Evolutionary conservation across 2,888 invertebrate genomes (phyloP).

Genomic region (Epiperipatus broadwayi): DNA sequence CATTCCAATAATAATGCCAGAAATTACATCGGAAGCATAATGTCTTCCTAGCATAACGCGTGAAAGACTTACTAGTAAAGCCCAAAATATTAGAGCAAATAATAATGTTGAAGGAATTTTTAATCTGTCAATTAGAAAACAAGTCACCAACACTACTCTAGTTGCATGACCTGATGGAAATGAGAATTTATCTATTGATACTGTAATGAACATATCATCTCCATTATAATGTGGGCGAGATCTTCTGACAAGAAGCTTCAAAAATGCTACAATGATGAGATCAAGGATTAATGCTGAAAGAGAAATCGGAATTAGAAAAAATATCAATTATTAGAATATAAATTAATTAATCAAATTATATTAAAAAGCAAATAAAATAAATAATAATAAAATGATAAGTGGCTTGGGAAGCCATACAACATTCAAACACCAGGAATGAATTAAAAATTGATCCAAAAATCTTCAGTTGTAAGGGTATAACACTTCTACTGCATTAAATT

Average conservation of each 20-base stretch:
- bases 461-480: no score
- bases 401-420: no score
- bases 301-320: constrained; percentile 20
- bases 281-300: constrained; percentile 58
- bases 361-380: no score
- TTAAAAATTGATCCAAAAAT: no score
- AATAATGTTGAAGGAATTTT: constrained; percentile 33
- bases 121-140: constrained; percentile 42
- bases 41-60: constrained; percentile 65
- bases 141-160: constrained; percentile 51
- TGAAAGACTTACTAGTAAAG: constrained; percentile 49
- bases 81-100: constrained; percentile 52
- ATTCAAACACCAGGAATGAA: no score
- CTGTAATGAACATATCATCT: constrained; percentile 42
- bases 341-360: constrained; percentile 1
- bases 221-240: constrained; percentile 47
- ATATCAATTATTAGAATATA: background rate
- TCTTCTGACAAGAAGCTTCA: constrained; percentile 57
- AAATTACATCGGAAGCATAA: constrained; percentile 60
- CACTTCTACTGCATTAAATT: no score
- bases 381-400: no score
- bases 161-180: constrained; percentile 93
- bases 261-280: constrained; percentile 48
- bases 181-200: constrained; percentile 69
- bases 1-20: constrained; percentile 49